A percentile compares a stretch with the other conserved stretches of the same genome.
These are phyloP conservation scores for Apodemia zela DNA, from an alignment of 2,888 invertebrate genomes.

Conservation along the genomic window DNA sequence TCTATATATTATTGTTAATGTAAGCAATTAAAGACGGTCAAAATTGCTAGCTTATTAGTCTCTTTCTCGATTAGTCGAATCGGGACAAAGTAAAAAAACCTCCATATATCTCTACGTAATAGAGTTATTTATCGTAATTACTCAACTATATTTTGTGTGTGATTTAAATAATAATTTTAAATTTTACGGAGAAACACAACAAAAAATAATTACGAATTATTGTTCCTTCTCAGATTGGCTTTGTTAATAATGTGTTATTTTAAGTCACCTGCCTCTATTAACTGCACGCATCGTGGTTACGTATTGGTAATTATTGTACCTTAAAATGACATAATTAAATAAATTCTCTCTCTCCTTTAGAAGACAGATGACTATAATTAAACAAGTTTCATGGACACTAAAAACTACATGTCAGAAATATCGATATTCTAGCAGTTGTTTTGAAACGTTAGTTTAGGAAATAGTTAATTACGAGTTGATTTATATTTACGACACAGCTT, in stretches of 20 bases:
- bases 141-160: not conserved
- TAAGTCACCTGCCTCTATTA: slow-evolving; percentile 8
- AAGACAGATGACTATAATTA: slow-evolving; percentile 12
- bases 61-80: too few species aligned
- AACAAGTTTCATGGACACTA: not conserved
- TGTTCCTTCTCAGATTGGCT: slow-evolving; percentile 13
- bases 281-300: slow-evolving; percentile 9
- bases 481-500: not conserved
- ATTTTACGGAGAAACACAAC: slow-evolving; percentile 4
- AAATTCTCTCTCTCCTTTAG: slow-evolving; percentile 7
- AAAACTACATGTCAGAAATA: not conserved
- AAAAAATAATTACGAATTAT: slow-evolving; percentile 2
- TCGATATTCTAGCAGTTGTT: not conserved
- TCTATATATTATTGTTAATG: too few species aligned
- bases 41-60: too few species aligned
- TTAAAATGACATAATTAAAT: slow-evolving; percentile 14
- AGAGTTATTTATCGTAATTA: not conserved
- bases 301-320: slow-evolving; percentile 8
- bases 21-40: too few species aligned
- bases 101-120: not conserved
- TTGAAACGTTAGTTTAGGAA: not conserved
- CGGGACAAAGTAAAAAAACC: too few species aligned
- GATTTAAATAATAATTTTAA: slow-evolving; percentile 1
- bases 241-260: slow-evolving; percentile 15
- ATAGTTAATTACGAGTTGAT: not conserved